Evolutionary conservation across 1,140 invertebrate species (phyloP).

Genomic region (Ectropis grisescens): DNA sequence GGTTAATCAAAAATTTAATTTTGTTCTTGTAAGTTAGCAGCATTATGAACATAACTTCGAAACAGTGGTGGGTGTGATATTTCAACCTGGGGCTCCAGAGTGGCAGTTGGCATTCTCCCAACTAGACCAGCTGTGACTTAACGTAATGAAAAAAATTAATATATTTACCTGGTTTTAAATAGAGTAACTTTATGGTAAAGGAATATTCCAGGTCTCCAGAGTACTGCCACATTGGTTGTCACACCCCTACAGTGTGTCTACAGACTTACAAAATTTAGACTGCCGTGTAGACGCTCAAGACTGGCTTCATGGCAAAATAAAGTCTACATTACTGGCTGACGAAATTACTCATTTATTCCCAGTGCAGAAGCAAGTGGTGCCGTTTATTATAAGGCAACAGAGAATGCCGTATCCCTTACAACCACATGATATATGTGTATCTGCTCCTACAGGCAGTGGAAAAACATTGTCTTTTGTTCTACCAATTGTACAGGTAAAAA

Average conservation of each 20-base stretch:
- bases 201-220: constrained; percentile 76
- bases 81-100: too few species aligned
- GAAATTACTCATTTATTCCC: constrained; percentile 86
- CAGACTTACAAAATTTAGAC: constrained; percentile 75
- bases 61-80: too few species aligned
- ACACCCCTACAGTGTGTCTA: constrained; percentile 82
- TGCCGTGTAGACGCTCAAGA: constrained; percentile 72
- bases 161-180: too few species aligned
- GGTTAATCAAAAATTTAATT: too few species aligned
- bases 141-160: too few species aligned
- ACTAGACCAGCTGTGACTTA: too few species aligned
- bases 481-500: constrained; percentile 90
- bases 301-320: constrained; percentile 74
- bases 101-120: too few species aligned
- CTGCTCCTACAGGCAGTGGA: constrained; percentile 97
- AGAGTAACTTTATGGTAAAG: too few species aligned
- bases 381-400: constrained; percentile 80
- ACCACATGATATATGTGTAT: constrained; percentile 94
- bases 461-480: constrained; percentile 96
- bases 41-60: too few species aligned
- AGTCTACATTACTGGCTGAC: constrained; percentile 77
- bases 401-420: constrained; percentile 73
- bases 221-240: constrained; percentile 90
- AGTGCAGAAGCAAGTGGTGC: constrained; percentile 89
- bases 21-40: too few species aligned